Base-by-base conservation (phyloP, 1,140 invertebrate genomes). In the Drosophila littoralis region DNA sequence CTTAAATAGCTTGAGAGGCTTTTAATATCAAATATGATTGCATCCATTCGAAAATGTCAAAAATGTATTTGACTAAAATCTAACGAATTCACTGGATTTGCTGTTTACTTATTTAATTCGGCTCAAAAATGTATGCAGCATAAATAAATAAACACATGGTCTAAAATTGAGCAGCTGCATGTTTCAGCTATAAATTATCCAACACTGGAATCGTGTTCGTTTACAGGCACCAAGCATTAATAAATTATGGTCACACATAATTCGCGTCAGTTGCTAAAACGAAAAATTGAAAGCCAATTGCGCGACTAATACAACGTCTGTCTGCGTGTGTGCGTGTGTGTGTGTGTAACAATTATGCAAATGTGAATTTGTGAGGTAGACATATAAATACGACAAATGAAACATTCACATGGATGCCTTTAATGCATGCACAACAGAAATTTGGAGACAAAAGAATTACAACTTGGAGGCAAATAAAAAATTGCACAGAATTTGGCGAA, bases 361-460 rank as follows among this genome's bases (percentile, higher is more conserved):
- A 82, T 82, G 61, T 63, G 33, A 17, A 55, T 36, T 35, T 42
- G 33, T 57, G 40, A 7, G 40, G 60, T 61, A 79, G 77, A 84
- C 81, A 84, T 68, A 73, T 57, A 77, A 84, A 85, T 83, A 73
- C 50, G 35, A 71, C 74, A 82, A 83, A 83, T 82, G 79, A 74
- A 74, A 65, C 73, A 77, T 75, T 59, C 63, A 68, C 59, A 32
- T 50, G 48, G 48, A 50, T 40, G 73, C 55, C 75, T 79, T 83
- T 70, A 60, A 79, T 73, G 63, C 64, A 70, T 36, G 48, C 48
- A 0, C 48, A 46, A 35, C 38, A 59, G 17, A 51, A 54, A 78
- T 42, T 52, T 66, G 22, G 63, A 63, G 32, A 63, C 68, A 71
- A 71, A 55, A 64, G 69, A 58, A 66, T 72, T 66, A 58, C 61